Evolutionary conservation across 2,113 vertebrate genomes (phyloP).

Genomic region (Craseonycteris thonglongyai): DNA sequence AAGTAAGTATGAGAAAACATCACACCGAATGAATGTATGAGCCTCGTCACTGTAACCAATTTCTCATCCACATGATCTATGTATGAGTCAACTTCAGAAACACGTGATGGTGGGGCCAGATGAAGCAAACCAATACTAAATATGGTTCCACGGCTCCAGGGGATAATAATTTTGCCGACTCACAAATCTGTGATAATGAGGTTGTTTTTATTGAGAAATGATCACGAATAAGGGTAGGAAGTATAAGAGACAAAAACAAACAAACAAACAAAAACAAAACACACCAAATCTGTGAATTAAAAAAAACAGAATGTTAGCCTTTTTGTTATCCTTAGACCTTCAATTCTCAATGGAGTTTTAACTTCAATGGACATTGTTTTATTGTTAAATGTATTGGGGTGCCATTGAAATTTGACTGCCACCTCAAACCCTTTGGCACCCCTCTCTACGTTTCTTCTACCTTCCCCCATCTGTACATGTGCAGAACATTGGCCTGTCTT

Average conservation of each 20-base stretch:
- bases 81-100: background rate
- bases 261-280: too few relatives aligned
- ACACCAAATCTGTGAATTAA: background rate
- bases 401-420: background rate
- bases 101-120: background rate
- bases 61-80: background rate
- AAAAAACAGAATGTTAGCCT: background rate
- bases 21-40: background rate
- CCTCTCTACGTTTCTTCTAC: background rate
- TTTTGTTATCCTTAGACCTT: background rate
- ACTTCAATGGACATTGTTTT: too few relatives aligned
- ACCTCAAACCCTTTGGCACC: background rate
- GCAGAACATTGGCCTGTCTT: background rate
- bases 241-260: conserved; percentile 18
- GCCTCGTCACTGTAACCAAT: background rate
- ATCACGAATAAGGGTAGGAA: background rate
- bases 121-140: background rate
- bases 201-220: background rate
- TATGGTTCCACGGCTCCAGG: background rate
- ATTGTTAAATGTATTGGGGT: too few relatives aligned
- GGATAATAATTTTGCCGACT: background rate
- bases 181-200: background rate
- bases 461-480: background rate
- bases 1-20: background rate
- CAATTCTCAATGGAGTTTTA: background rate